A percentile compares a stretch with the other conserved stretches of the same genome.
phyloP scores from a whole-genome alignment of 2,797 vertebrate genomes.

The Etheostoma nigrum region DNA sequence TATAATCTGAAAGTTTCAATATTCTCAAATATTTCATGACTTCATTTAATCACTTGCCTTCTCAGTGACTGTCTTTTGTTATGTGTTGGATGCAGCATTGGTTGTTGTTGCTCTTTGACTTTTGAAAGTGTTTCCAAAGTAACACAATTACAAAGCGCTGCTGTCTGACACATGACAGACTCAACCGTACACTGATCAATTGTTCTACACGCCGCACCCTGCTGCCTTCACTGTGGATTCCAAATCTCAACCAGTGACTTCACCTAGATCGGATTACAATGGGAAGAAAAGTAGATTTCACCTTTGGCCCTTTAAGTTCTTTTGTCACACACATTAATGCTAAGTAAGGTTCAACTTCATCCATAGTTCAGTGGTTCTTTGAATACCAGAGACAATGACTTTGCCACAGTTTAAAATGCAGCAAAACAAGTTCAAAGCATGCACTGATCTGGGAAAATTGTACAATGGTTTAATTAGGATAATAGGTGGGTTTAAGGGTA shows the following conservation, averaged over 20 bases:
- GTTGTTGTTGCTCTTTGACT: constrained; percentile 45
- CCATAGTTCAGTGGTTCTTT: constrained; percentile 14
- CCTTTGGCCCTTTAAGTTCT: constrained; percentile 65
- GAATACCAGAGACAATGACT: constrained; percentile 4
- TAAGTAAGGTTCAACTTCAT: constrained; percentile 16
- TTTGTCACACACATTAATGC: constrained; percentile 50
- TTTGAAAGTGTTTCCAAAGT: constrained; percentile 57
- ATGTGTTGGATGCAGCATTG: constrained; percentile 32
- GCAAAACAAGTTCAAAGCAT: constrained; percentile 26
- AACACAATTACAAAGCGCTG: constrained; percentile 47
- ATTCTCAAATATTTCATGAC: constrained; percentile 40
- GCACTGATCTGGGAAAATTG: neutral
- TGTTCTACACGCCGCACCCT: constrained; percentile 50
- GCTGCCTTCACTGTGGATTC: constrained; percentile 68
- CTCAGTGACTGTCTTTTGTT: constrained; percentile 44
- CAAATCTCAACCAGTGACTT: constrained; percentile 76
- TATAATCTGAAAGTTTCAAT: constrained; percentile 26
- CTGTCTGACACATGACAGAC: constrained; percentile 68
- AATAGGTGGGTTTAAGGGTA: fast-evolving
- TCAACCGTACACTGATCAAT: constrained; percentile 58
- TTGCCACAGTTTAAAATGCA: neutral
- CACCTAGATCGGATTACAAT: constrained; percentile 76
- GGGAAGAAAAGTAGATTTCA: constrained; percentile 65
- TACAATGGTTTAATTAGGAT: neutral
- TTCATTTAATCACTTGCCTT: constrained; percentile 49